Evolutionary conservation across 2,888 invertebrate genomes (phyloP).

Genomic region (Portevinia maculata): DNA sequence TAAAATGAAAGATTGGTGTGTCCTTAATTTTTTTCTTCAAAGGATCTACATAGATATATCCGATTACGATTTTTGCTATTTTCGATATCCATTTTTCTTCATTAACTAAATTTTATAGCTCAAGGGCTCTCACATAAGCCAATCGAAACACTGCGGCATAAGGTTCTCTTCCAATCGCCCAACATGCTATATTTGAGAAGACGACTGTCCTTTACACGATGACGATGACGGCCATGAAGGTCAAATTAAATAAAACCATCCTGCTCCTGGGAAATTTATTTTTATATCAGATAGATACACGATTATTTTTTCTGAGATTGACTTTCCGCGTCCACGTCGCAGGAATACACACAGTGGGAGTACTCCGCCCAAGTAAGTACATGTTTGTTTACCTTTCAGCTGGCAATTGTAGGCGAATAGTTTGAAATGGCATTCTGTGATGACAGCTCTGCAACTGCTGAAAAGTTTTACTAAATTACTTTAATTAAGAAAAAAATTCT

Average conservation of each 20-base stretch:
- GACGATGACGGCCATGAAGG: slow-evolving; percentile 28
- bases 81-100: too few species aligned
- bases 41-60: too few species aligned
- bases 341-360: neutral
- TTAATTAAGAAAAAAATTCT: slow-evolving; percentile 43
- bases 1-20: too few species aligned
- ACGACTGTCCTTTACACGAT: neutral
- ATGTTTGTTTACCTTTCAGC: slow-evolving; percentile 31
- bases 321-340: neutral
- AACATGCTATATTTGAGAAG: slow-evolving; percentile 2
- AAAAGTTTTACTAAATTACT: slow-evolving; percentile 37
- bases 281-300: slow-evolving; percentile 31
- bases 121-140: neutral
- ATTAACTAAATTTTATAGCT: slow-evolving; percentile 3
- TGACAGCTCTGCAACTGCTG: slow-evolving; percentile 1
- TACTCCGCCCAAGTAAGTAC: neutral
- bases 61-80: too few species aligned
- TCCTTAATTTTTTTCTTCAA: too few species aligned
- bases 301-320: slow-evolving; percentile 40
- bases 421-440: neutral
- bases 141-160: slow-evolving; percentile 20
- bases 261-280: slow-evolving; percentile 53
- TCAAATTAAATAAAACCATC: slow-evolving; percentile 36
- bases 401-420: slow-evolving; percentile 5
- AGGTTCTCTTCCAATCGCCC: neutral